Percentiles rank a stretch among this genome's conserved stretches.
Conservation (phyloP, 2,888 invertebrate species). For the Saturnia pavonia region DNA sequence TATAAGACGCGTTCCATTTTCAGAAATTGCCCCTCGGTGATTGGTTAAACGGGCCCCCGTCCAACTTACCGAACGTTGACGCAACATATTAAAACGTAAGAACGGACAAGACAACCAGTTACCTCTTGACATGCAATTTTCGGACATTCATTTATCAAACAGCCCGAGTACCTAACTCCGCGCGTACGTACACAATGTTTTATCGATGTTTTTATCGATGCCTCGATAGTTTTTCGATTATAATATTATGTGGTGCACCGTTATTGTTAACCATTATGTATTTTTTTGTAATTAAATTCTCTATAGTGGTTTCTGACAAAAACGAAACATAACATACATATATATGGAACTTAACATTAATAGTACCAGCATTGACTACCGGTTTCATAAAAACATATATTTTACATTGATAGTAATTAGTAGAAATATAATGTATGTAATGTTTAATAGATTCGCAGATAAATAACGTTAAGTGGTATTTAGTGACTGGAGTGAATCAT, state of each 20-base stretch:
- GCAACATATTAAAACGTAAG: constrained; percentile 74
- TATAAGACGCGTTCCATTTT: constrained; percentile 29
- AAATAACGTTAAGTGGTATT: constrained; percentile 16
- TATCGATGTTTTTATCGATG: constrained; percentile 50
- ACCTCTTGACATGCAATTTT: constrained; percentile 79
- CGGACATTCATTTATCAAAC: constrained; percentile 73
- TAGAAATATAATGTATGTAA: constrained; percentile 17
- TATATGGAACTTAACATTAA: background rate
- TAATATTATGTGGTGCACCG: background rate
- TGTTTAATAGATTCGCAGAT: constrained; percentile 18
- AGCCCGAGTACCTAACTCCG: constrained; percentile 35
- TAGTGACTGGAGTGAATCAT: constrained; percentile 33
- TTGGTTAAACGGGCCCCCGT: constrained; percentile 57
- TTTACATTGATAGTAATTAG: constrained; percentile 13
- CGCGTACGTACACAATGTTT: constrained; percentile 18
- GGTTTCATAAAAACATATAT: background rate
- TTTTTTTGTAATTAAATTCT: constrained; percentile 15
- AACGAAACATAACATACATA: too few species aligned
- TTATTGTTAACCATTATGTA: constrained; percentile 21
- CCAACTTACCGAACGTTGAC: constrained; percentile 49
- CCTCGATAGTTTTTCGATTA: background rate
- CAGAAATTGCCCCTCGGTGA: constrained; percentile 53
- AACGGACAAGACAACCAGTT: constrained; percentile 64
- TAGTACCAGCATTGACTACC: background rate
- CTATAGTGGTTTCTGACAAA: too few species aligned